phyloP scores from a whole-genome alignment of 2,797 vertebrate genomes.

The Fundulus diaphanus region DNA sequence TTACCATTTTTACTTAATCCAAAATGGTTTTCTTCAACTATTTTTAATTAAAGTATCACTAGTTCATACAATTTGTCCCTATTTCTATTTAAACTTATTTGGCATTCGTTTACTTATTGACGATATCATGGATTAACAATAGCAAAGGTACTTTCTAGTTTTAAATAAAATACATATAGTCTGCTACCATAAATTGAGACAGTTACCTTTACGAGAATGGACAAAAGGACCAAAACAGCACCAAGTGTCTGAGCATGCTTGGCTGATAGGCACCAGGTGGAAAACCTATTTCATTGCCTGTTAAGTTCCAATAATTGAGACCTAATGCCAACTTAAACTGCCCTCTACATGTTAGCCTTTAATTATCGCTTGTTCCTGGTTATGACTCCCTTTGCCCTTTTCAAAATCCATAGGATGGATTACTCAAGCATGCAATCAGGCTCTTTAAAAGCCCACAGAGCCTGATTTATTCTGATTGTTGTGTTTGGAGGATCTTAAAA shows the following conservation, averaged over 20 bases:
- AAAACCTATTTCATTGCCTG: conserved; percentile 31
- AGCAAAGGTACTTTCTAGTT: not conserved
- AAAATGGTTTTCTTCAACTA: not conserved
- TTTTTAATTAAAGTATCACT: not conserved
- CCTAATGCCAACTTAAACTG: conserved; percentile 36
- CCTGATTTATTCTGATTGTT: conserved; percentile 28
- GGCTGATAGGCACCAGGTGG: not conserved
- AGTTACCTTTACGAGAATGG: not conserved
- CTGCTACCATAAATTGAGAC: not conserved
- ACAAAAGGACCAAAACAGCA: not conserved
- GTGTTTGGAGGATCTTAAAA: conserved; percentile 13
- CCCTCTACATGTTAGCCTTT: conserved; percentile 26
- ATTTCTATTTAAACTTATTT: not conserved
- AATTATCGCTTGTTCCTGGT: conserved; percentile 30
- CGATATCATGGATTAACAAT: not conserved
- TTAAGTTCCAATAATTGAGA: conserved; percentile 45
- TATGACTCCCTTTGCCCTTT: conserved; percentile 50
- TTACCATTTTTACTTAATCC: not conserved
- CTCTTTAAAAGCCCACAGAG: conserved; percentile 21
- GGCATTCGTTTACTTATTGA: not conserved
- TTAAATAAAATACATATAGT: not conserved
- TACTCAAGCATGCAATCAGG: conserved; percentile 21
- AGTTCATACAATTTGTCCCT: not conserved
- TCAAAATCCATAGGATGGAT: conserved; percentile 23
- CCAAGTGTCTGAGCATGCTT: not conserved